Conservation (phyloP, 1,140 invertebrate genomes). For the Pomacea maculata region DNA sequence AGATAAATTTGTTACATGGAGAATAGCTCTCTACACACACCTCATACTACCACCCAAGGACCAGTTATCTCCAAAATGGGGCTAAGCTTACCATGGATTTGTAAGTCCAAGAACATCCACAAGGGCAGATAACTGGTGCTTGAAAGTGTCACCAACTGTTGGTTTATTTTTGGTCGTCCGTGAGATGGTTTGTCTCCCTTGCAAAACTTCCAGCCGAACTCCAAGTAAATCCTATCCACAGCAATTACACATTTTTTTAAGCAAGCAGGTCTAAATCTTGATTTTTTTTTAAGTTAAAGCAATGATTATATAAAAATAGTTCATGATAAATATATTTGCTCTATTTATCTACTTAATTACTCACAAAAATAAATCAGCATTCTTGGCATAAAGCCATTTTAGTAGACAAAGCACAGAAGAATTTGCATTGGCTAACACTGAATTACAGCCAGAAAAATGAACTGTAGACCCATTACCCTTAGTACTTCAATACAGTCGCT, state of each 20-base stretch:
- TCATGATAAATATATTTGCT: not conserved
- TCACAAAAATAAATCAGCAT: no score
- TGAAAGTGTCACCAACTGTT: constrained; percentile 92
- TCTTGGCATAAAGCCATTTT: no score
- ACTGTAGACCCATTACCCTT: no score
- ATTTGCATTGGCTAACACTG: no score
- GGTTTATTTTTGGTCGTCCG: constrained; percentile 90
- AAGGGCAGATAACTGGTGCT: constrained; percentile 88
- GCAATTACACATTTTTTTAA: no score
- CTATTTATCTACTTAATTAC: no score
- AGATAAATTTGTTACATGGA: not conserved
- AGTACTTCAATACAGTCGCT: no score
- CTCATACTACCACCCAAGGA: not conserved
- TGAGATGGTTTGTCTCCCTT: constrained; percentile 75
- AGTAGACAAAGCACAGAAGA: no score
- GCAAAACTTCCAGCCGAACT: constrained; percentile 65
- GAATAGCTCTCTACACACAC: not conserved
- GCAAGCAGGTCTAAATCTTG: not conserved
- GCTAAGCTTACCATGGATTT: constrained; percentile 81
- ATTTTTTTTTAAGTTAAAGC: not conserved
- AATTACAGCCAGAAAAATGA: no score
- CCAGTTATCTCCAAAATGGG: not conserved
- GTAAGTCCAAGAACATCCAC: constrained; percentile 92
- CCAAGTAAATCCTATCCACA: constrained; percentile 69
- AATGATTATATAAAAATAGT: not conserved